phyloP scores from a whole-genome alignment of 2,888 invertebrate species.

The Tenthredo scrophulariae region DNA sequence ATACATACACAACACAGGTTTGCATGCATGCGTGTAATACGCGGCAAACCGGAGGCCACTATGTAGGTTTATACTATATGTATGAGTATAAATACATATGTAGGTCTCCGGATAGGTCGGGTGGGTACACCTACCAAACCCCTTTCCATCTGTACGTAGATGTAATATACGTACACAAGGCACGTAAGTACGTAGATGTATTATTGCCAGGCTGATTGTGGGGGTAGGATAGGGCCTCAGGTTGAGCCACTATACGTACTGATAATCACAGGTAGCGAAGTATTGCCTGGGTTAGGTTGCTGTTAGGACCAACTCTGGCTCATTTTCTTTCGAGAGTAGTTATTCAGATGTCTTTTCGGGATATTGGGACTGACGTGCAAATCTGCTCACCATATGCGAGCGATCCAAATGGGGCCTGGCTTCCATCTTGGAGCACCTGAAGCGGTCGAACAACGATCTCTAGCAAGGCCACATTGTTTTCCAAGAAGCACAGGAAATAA shows the following conservation, averaged over 20 bases:
- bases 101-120: conserved; percentile 26
- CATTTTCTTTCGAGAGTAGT: background rate
- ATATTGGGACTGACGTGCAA: background rate
- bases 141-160: conserved; percentile 49
- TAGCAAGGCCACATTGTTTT: conserved; percentile 22
- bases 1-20: conserved; percentile 59
- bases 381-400: conserved; percentile 30
- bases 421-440: conserved; percentile 42
- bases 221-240: conserved; percentile 70
- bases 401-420: background rate
- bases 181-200: conserved; percentile 60
- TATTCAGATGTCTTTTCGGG: background rate
- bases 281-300: conserved; percentile 73
- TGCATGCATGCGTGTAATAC: conserved; percentile 38
- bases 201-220: conserved; percentile 68
- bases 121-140: conserved; percentile 38
- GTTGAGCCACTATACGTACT: conserved; percentile 69
- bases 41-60: conserved; percentile 27
- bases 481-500: conserved; percentile 16
- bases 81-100: conserved; percentile 4
- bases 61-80: conserved; percentile 2
- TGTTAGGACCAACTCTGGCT: conserved; percentile 50
- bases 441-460: background rate
- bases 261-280: conserved; percentile 75
- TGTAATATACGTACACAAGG: conserved; percentile 53